Evolutionary conservation across 2,888 invertebrate genomes (phyloP), one percentile per base, ranked within the genome.

Genomic region (Nipponacmea schrenckii): DNA sequence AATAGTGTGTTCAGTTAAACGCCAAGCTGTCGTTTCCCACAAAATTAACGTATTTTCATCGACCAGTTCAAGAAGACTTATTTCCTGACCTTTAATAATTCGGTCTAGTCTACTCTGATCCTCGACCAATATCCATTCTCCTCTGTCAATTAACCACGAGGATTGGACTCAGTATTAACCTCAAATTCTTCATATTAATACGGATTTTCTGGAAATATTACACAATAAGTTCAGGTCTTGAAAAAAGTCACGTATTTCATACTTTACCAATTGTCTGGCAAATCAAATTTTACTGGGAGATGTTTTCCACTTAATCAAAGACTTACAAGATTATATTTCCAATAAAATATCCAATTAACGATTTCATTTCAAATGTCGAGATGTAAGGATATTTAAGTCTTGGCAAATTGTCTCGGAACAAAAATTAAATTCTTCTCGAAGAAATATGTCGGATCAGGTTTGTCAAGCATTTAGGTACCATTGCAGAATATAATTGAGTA

Each of bases 21-120:
- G 20, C 15, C 56, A 14, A 24, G 24, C 56, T 24, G 24, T 24
- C 20, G 20, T 24, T 56, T 56, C 56, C 24, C 56, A 56, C 24
- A 24, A 24, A 56, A 56, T 56, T 56, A 56, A 56, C 20, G 56
- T 56, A 56, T 56, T 56, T 56, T 56, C 56, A 56, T 56, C 56
- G 10, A 56, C 20, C 20, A 56, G 24, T 56, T 24, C 24, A 24
- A 24, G 20, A 24, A 20, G 20, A 20, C 20, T 56, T 24, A 56
- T 24, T 56, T 24, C 24, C 24, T 24, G 56, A 56, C 56, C 24
- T 56, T 56, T 56, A 12, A 20, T 56, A 56, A 56, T 20, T 24
- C 24, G 12, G 20, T 56, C 20, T 24, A 56, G 24, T 56, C 56
- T 24, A 12, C 20, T 20, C 24, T 56, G 20, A 56, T 56, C 56